Evolutionary conservation across 2,797 vertebrate species (phyloP), one percentile per base, ranked within the genome.

Genomic region (Acanthurus tractus): DNA sequence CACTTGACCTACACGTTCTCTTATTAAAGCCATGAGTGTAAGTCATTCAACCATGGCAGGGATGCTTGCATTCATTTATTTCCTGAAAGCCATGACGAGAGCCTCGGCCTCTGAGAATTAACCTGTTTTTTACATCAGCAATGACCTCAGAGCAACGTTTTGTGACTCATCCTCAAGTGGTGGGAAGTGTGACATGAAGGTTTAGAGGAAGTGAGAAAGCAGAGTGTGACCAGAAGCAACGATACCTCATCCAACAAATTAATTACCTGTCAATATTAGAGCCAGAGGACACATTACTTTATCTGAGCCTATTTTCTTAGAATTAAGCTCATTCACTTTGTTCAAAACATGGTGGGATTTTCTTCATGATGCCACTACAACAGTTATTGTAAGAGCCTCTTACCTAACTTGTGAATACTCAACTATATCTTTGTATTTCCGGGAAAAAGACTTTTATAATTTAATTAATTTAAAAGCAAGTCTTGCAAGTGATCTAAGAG

Each of bases 81-180:
- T 89, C 38, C 81, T 49, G 74, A 72, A 87, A 86, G 64, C 48
- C 25, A 49, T 76, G 78, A 79, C 4, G 4, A 42, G 13, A 72
- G 22, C 38, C 42, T 44, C 9, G 25, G 61, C 20, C 40, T 65
- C 63, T 34, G 54, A 64, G 50, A 34, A 74, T 71, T 71, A 74
- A 46, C 62, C 44, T 7, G 10, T 64, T 63, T 40, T 79, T 83
- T 76, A 57, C 66, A 76, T 62, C 54, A 55, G 75, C 25, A 0
- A 15, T 74, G 79, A 86, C 79, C 74, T 74, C 79, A 73, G 49
- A 74, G 66, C 58, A 83, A 48, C 40, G 56, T 49, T 74, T 48
- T 57, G 49, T 89, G 91, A 93, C 71, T 93, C 86, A 91, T 77
- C 36, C 49, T 59, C 7, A 49, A 67, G 53, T 74, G 82, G 85